phyloP scores from a whole-genome alignment of 2,113 vertebrate genomes.

The Psophia crepitans region DNA sequence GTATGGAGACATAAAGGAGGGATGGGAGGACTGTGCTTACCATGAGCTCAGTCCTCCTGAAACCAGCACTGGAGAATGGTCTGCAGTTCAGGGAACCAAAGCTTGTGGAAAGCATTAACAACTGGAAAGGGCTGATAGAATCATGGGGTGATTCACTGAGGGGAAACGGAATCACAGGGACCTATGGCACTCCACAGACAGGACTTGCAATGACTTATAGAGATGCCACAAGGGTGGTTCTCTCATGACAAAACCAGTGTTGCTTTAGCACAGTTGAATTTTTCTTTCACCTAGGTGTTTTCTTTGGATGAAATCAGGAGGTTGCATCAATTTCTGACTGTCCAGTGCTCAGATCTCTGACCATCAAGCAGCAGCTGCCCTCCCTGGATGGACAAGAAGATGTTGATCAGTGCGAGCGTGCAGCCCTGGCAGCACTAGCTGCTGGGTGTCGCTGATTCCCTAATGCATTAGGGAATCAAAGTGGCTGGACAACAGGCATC shows the following conservation, averaged over 20 bases:
- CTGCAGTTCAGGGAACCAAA: neutral
- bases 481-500: neutral
- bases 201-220: neutral
- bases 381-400: neutral
- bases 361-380: neutral
- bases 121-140: neutral
- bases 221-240: neutral
- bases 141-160: neutral
- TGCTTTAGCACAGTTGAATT: neutral
- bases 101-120: fast-evolving
- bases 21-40: neutral
- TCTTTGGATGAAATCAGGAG: neutral
- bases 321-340: neutral
- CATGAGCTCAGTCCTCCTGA: neutral
- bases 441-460: neutral
- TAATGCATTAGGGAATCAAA: neutral
- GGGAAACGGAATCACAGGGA: neutral
- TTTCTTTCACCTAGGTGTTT: neutral
- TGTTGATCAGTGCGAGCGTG: neutral
- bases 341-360: neutral
- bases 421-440: neutral
- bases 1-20: neutral
- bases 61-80: neutral
- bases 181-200: neutral
- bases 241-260: neutral